Evolutionary conservation across 2,797 vertebrate genomes (phyloP).

Genomic region (Poeciliopsis turneri): DNA sequence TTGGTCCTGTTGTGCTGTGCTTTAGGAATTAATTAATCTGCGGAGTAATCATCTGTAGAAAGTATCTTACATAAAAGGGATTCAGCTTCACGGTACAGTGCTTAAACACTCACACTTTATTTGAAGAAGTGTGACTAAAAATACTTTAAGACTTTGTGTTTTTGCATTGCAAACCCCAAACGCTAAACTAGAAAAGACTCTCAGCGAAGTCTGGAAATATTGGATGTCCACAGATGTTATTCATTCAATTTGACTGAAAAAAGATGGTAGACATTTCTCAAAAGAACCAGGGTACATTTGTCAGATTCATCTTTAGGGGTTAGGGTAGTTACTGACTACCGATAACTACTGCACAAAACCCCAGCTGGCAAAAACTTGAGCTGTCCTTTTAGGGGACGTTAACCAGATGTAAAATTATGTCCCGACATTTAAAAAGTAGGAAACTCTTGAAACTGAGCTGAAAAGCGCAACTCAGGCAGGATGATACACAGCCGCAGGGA

Average conservation of each 20-base stretch:
- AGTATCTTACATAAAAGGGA: neutral
- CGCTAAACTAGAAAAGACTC: too few relatives aligned
- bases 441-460: conserved; percentile 33
- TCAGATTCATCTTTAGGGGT: too few relatives aligned
- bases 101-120: too few relatives aligned
- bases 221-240: too few relatives aligned
- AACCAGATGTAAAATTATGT: neutral
- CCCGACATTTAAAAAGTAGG: conserved; percentile 17
- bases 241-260: too few relatives aligned
- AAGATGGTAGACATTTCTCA: too few relatives aligned
- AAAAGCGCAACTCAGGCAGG: conserved; percentile 25
- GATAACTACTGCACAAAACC: neutral
- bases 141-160: too few relatives aligned
- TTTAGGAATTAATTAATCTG: conserved; percentile 6
- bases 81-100: neutral
- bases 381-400: neutral
- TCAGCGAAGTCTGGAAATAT: too few relatives aligned
- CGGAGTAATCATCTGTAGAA: neutral
- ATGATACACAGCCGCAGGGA: conserved; percentile 32
- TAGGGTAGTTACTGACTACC: neutral
- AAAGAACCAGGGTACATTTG: too few relatives aligned
- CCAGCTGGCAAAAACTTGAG: neutral
- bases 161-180: too few relatives aligned
- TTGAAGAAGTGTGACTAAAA: too few relatives aligned
- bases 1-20: conserved; percentile 45